Evolutionary conservation across 2,888 invertebrate genomes (phyloP).

Genomic region (Epinotia bilunana): DNA sequence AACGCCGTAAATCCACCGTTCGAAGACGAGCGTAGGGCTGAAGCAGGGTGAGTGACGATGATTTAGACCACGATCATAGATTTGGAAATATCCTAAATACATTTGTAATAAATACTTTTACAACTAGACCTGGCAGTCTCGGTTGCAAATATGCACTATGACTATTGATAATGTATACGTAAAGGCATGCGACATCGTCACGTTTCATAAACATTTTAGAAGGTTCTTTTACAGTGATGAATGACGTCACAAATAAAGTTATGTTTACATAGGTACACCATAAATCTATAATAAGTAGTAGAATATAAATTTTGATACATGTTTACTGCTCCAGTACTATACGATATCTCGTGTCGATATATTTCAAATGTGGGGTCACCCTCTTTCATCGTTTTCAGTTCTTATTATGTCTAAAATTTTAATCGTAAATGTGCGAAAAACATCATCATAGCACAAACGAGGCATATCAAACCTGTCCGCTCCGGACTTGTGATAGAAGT

Average conservation of each 20-base stretch:
- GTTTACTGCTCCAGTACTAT: neutral
- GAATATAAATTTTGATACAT: conserved; percentile 15
- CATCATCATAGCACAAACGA: no score
- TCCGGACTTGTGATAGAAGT: no score
- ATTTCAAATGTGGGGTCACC: neutral
- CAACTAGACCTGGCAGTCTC: conserved; percentile 25
- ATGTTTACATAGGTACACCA: neutral
- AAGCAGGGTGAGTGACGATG: neutral
- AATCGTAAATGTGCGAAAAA: neutral
- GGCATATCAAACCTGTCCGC: no score
- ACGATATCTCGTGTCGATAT: neutral
- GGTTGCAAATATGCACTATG: conserved; percentile 1
- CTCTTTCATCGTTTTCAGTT: neutral
- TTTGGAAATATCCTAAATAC: neutral
- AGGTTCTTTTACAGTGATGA: conserved; percentile 1
- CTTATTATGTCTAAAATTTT: neutral
- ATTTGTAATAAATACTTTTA: conserved; percentile 8
- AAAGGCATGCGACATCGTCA: conserved; percentile 7
- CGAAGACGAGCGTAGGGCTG: neutral
- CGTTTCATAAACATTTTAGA: neutral
- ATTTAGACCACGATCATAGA: neutral
- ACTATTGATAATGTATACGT: conserved; percentile 4
- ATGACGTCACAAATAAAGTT: conserved; percentile 13
- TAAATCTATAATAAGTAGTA: conserved; percentile 3
- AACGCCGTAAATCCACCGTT: neutral